Base-by-base conservation (phyloP, 1,140 invertebrate species). In the Cataglyphis hispanica region DNA sequence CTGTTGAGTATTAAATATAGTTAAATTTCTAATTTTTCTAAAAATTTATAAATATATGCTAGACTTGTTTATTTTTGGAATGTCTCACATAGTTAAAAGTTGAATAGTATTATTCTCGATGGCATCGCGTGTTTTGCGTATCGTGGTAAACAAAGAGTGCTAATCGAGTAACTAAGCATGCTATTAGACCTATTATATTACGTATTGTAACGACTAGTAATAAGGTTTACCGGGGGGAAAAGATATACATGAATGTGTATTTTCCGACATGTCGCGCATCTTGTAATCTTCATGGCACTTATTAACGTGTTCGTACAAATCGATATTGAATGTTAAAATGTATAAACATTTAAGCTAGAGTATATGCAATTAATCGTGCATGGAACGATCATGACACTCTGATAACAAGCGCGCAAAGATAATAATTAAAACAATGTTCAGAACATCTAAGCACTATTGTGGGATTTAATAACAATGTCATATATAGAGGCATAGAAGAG, bases 41-140 rank as follows among this genome's bases (percentile, higher is more conserved):
- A 50, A 50, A 50, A 3, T 46, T 46, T 46, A 13, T 46, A 40
- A 8, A 40, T 40, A 40, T 8, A 40, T 40, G 8, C 8, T 43
- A 43, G 10, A 46, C 11, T 46, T 16, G 13, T 46, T 46, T 46
- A 46, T 46, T 13, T 46, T 43, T 11, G 40, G 11, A 43, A 11
- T 13, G 16, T 50, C 3, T 50, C 46, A 50, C 25, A 22, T 27
- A 40, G 19, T 70, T 16, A 3, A 16, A 53, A 80, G 13, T 67
- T 37, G 63, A 69, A 61, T 53, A 69, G 56, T 70, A 40, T 3
- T 13, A n/a, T 34, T 11, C n/a, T 5, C 16, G 43, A 31, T 40
- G 66, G 8, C 11, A 46, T 83, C 27, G 67, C 78, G 53, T 83
- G 78, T 83, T 72, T 72, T 27, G 78, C 78, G 67, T 83, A 67